These are phyloP conservation scores for Opisthograptis luteolata DNA, from an alignment of 2,888 invertebrate species.

Conservation along the genomic window DNA sequence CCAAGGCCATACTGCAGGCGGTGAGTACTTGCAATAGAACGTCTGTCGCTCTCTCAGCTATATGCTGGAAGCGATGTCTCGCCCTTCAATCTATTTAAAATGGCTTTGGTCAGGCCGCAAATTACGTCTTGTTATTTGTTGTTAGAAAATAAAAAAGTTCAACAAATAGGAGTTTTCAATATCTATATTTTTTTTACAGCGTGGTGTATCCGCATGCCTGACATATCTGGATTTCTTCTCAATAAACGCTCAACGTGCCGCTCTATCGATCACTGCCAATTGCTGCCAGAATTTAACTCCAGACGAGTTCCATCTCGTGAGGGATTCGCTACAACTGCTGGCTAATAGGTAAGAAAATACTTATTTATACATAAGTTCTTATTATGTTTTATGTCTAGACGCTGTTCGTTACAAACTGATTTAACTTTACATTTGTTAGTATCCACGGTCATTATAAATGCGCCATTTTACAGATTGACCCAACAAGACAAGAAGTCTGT, in stretches of 20 bases:
- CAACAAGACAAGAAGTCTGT: constrained; percentile 99
- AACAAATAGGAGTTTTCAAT: too few relatives aligned
- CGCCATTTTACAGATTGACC: constrained; percentile 81
- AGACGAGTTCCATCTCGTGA: constrained; percentile 97
- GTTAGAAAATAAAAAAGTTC: too few relatives aligned
- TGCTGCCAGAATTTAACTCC: constrained; percentile 97
- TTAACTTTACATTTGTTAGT: background rate
- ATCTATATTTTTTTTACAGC: constrained; percentile 78
- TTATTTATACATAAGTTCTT: too few relatives aligned
- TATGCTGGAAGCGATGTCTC: too few relatives aligned
- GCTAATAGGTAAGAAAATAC: constrained; percentile 88
- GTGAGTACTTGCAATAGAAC: constrained; percentile 73
- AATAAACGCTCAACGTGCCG: constrained; percentile 98
- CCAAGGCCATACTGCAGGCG: constrained; percentile 97
- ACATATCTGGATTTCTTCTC: constrained; percentile 99
- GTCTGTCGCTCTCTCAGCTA: too few relatives aligned
- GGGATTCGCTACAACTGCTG: constrained; percentile 93
- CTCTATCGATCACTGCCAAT: constrained; percentile 98
- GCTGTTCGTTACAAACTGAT: too few relatives aligned
- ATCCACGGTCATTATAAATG: background rate
- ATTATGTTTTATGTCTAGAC: too few relatives aligned
- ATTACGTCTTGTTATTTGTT: too few relatives aligned
- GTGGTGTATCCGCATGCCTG: constrained; percentile 97
- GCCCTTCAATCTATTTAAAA: too few relatives aligned
- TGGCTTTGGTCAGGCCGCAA: too few relatives aligned